Conservation (phyloP, 2,113 vertebrate species). For the Porphyrio hochstetteri region DNA sequence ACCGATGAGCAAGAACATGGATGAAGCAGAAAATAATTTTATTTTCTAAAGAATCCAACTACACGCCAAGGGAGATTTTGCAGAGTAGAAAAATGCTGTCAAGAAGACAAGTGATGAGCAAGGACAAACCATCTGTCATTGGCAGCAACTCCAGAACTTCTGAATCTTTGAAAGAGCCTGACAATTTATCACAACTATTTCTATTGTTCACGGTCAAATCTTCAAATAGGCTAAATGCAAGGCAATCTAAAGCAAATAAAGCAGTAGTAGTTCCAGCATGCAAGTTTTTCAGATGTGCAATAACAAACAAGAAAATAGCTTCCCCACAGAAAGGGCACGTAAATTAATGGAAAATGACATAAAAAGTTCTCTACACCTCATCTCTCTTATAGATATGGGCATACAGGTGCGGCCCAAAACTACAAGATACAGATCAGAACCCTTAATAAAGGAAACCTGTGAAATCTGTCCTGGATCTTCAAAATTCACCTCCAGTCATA, state of each 20-base stretch:
- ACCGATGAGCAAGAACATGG: not conserved
- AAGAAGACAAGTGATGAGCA: slow-evolving; percentile 63
- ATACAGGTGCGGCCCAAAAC: not conserved
- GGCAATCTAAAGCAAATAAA: slow-evolving; percentile 28
- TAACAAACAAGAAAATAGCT: slow-evolving; percentile 5
- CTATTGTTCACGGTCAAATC: slow-evolving; percentile 37
- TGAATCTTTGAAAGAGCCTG: slow-evolving; percentile 53
- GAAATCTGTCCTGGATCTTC: not conserved
- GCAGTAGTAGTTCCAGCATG: not conserved
- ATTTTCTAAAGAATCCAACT: slow-evolving; percentile 13
- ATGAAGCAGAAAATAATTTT: slow-evolving; percentile 27
- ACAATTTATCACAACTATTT: slow-evolving; percentile 59
- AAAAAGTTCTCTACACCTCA: not conserved
- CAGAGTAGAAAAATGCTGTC: slow-evolving; percentile 46
- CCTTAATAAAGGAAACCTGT: not conserved
- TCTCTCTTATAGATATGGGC: not conserved
- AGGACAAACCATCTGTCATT: slow-evolving; percentile 74
- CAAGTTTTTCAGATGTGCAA: not conserved
- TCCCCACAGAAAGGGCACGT: not conserved
- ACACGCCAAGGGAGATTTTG: slow-evolving; percentile 27
- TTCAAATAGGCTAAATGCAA: slow-evolving; percentile 61
- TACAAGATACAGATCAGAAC: not conserved
- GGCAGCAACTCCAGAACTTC: slow-evolving; percentile 66
- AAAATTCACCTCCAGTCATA: not conserved
- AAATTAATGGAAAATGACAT: slow-evolving; percentile 25